Evolutionary conservation across 2,888 invertebrate genomes (phyloP).

Genomic region (Lasioglossum calceatum): DNA sequence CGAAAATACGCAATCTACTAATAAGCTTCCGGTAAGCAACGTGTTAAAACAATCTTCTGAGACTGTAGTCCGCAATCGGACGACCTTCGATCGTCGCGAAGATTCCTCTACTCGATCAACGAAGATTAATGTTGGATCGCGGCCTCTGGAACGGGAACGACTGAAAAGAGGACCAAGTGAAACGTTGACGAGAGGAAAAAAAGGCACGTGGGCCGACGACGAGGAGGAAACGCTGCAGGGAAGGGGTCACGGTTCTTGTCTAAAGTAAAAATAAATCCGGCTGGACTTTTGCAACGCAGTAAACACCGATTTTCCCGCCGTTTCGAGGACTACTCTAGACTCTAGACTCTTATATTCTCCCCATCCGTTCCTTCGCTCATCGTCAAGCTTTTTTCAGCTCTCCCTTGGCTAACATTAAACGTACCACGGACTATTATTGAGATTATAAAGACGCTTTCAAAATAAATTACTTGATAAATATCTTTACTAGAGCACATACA

Average conservation of each 20-base stretch:
- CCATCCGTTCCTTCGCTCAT: not conserved
- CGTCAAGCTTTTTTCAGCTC: not conserved
- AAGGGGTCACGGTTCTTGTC: constrained; percentile 44
- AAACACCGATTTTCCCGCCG: constrained; percentile 63
- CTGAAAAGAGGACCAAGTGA: constrained; percentile 1
- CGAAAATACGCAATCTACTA: too few species aligned
- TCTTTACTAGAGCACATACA: too few species aligned
- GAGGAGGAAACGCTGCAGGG: constrained; percentile 20
- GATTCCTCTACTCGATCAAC: not conserved
- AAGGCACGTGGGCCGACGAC: not conserved
- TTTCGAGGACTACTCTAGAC: constrained; percentile 37
- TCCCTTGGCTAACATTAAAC: too few species aligned
- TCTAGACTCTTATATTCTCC: constrained; percentile 11
- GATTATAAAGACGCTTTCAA: too few species aligned
- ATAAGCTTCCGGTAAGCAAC: not conserved
- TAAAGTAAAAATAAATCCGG: constrained; percentile 78
- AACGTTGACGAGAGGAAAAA: constrained; percentile 1
- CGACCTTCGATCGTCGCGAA: constrained; percentile 17
- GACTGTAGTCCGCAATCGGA: not conserved
- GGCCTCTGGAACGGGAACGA: constrained; percentile 14
- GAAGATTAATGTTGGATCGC: constrained; percentile 12
- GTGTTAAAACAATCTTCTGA: not conserved
- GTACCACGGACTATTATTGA: too few species aligned
- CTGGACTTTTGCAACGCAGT: constrained; percentile 73
- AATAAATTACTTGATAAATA: too few species aligned